Evolutionary conservation across 1,140 invertebrate species (phyloP).

Genomic region (Limonius californicus): DNA sequence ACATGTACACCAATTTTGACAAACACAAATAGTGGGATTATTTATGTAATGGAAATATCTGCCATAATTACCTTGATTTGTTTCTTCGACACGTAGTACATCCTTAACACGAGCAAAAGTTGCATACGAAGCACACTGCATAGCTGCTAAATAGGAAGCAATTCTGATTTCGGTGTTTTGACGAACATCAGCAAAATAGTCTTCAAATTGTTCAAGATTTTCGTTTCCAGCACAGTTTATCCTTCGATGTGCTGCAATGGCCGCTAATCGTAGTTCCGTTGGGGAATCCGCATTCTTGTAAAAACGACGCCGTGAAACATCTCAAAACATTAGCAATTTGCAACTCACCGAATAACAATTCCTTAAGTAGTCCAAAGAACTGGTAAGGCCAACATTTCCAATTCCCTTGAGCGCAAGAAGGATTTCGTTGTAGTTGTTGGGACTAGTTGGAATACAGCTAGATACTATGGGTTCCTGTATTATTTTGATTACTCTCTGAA

Average conservation of each 20-base stretch:
- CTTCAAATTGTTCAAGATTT: constrained; percentile 46
- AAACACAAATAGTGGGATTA: too few relatives aligned
- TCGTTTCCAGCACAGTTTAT: constrained; percentile 45
- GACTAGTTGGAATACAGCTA: constrained; percentile 18
- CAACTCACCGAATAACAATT: constrained; percentile 48
- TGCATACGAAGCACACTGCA: constrained; percentile 62
- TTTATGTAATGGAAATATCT: too few relatives aligned
- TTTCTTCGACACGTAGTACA: constrained; percentile 55
- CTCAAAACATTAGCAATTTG: constrained; percentile 11
- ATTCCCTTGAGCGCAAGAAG: constrained; percentile 63
- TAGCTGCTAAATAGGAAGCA: constrained; percentile 63
- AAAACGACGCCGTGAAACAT: not conserved
- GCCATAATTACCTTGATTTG: constrained; percentile 54
- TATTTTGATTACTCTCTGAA: constrained; percentile 12
- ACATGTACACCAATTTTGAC: too few relatives aligned
- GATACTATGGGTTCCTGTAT: constrained; percentile 18
- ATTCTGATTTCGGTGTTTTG: constrained; percentile 66
- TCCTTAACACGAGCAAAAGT: constrained; percentile 56
- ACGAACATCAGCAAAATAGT: constrained; percentile 54
- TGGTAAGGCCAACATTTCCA: constrained; percentile 61
- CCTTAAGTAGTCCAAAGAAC: constrained; percentile 42
- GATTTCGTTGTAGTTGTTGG: constrained; percentile 42
- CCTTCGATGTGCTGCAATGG: constrained; percentile 54
- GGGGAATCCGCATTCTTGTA: constrained; percentile 32
- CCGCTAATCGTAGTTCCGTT: constrained; percentile 51